A percentile compares a stretch with the other conserved stretches of the same genome.
phyloP scores from a whole-genome alignment of 2,113 vertebrate genomes.

The Elanus axillaris region DNA sequence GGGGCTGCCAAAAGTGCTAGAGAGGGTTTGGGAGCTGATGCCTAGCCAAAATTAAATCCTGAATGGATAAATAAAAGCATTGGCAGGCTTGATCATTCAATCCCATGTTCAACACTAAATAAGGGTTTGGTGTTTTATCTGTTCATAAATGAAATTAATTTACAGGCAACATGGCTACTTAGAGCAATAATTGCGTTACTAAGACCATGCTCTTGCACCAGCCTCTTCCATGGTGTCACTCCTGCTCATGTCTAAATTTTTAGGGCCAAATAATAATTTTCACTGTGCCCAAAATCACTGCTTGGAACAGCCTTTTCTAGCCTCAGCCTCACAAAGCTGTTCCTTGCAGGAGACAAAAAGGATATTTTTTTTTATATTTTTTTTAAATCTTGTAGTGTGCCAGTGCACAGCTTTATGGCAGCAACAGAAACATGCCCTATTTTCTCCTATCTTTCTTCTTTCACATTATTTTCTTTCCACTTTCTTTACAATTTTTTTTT shows the following conservation, averaged over 20 bases:
- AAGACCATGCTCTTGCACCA: background rate
- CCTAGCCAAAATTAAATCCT: background rate
- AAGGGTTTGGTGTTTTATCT: background rate
- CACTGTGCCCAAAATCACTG: background rate
- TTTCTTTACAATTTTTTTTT: conserved; percentile 1
- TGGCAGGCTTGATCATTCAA: background rate
- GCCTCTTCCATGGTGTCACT: background rate
- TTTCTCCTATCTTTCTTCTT: background rate
- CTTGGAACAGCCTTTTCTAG: background rate
- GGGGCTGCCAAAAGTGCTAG: background rate
- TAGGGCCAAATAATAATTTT: background rate
- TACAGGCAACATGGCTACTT: background rate
- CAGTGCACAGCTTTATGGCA: background rate
- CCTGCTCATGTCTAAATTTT: background rate
- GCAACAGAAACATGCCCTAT: background rate
- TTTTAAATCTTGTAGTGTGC: background rate
- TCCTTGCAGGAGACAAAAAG: background rate
- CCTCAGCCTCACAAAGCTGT: background rate
- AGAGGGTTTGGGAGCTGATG: background rate
- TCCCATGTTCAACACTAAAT: background rate
- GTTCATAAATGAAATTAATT: background rate
- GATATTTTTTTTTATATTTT: background rate
- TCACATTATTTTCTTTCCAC: background rate
- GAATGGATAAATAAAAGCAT: background rate
- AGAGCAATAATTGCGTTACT: background rate